phyloP scores from a whole-genome alignment of 2,797 vertebrate genomes.

The Helarctos malayanus region DNA sequence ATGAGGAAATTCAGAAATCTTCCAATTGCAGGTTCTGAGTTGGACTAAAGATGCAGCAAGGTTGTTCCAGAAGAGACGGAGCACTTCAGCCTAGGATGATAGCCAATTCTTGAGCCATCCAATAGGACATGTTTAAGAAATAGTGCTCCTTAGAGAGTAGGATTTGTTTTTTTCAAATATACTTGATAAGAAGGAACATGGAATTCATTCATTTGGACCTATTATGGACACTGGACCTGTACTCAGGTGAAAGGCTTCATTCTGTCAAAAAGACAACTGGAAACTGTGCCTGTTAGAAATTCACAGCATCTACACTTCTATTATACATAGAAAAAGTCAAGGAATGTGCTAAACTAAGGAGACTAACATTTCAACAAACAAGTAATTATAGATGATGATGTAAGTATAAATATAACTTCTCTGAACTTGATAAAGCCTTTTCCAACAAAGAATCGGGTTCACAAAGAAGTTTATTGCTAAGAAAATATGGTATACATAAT shows the following conservation, averaged over 20 bases:
- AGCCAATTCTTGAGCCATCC: neutral
- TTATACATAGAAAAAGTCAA: neutral
- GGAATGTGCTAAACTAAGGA: neutral
- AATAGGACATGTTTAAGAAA: neutral
- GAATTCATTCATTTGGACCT: neutral
- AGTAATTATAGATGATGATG: neutral
- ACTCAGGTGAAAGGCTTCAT: neutral
- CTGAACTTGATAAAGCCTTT: constrained; percentile 32
- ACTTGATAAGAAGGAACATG: neutral
- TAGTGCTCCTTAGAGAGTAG: neutral
- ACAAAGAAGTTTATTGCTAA: constrained; percentile 5
- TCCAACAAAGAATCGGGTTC: neutral
- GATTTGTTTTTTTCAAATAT: neutral
- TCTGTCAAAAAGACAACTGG: neutral
- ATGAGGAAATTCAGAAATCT: neutral
- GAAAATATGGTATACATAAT: neutral
- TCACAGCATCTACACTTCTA: neutral
- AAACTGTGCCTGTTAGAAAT: neutral
- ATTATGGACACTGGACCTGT: neutral
- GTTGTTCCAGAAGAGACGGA: neutral
- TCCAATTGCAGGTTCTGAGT: neutral
- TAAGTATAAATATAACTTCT: neutral
- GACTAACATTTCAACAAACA: neutral
- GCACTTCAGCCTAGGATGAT: neutral
- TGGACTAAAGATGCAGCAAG: neutral